These are phyloP conservation scores for Elmis aenea DNA, from an alignment of 2,888 invertebrate species.

Conservation along the genomic window DNA sequence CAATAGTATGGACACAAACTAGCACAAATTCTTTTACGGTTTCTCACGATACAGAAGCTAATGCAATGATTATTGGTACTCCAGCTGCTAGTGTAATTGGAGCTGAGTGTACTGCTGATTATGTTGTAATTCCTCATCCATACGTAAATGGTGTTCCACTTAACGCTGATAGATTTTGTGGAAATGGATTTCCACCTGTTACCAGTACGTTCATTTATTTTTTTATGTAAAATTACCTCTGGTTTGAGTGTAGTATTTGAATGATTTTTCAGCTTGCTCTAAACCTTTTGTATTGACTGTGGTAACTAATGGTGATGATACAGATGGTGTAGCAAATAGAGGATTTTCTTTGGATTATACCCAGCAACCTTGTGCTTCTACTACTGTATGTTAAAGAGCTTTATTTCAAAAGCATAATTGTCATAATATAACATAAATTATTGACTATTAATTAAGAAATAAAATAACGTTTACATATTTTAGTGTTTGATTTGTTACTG, in stretches of 20 bases:
- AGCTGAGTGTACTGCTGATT: slow-evolving; percentile 63
- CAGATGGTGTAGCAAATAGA: slow-evolving; percentile 61
- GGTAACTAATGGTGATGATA: slow-evolving; percentile 53
- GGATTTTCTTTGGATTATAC: slow-evolving; percentile 71
- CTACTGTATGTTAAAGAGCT: background rate
- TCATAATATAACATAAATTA: too few relatives aligned
- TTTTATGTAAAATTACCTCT: background rate
- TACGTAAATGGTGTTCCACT: slow-evolving; percentile 42
- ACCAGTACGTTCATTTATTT: slow-evolving; percentile 50
- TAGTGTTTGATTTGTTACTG: too few relatives aligned
- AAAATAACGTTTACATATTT: too few relatives aligned
- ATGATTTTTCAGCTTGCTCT: slow-evolving; percentile 52
- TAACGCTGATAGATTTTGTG: slow-evolving; percentile 69
- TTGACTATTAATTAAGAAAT: too few relatives aligned
- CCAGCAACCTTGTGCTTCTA: slow-evolving; percentile 56
- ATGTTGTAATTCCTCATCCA: slow-evolving; percentile 70
- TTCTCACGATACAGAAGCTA: slow-evolving; percentile 64
- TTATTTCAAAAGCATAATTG: too few relatives aligned
- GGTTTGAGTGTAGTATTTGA: slow-evolving; percentile 1
- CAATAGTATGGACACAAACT: slow-evolving; percentile 59
- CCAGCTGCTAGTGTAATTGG: slow-evolving; percentile 54
- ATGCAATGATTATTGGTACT: slow-evolving; percentile 55
- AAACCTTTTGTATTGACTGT: slow-evolving; percentile 72
- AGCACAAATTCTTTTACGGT: slow-evolving; percentile 62
- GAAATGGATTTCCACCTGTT: slow-evolving; percentile 62